Conservation (phyloP, 2,797 vertebrate species). For the Odontamblyopus rebecca region DNA sequence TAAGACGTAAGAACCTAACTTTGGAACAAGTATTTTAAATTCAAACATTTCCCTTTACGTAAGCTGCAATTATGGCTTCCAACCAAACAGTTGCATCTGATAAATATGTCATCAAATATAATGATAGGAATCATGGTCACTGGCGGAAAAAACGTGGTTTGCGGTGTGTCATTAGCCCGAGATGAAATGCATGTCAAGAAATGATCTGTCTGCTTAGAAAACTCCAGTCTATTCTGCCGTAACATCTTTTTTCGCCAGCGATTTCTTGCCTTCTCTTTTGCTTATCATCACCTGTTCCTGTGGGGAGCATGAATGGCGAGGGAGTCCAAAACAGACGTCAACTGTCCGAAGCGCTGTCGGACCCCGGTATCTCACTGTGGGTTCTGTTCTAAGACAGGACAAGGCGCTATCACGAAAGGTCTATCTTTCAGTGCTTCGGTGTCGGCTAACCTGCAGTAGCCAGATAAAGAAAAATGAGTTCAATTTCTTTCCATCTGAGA, state of each 20-base stretch:
- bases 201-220: slow-evolving; percentile 19
- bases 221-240: slow-evolving; percentile 9
- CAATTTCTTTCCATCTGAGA: slow-evolving; percentile 68
- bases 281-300: slow-evolving; percentile 49
- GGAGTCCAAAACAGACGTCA: slow-evolving; percentile 67
- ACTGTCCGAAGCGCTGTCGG: slow-evolving; percentile 34
- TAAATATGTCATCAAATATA: neutral
- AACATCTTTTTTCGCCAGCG: slow-evolving; percentile 20
- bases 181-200: slow-evolving; percentile 20
- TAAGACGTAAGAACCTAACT: too few relatives aligned
- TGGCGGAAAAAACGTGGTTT: neutral
- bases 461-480: slow-evolving; percentile 76
- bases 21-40: neutral
- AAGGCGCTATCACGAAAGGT: slow-evolving; percentile 53
- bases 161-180: slow-evolving; percentile 5
- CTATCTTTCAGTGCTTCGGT: slow-evolving; percentile 59
- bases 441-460: slow-evolving; percentile 69
- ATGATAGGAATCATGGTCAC: neutral
- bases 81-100: neutral
- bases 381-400: slow-evolving; percentile 51
- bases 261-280: slow-evolving; percentile 23
- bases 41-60: neutral
- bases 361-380: slow-evolving; percentile 44
- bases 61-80: neutral
- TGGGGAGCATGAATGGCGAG: slow-evolving; percentile 36